Evolutionary conservation across 2,113 vertebrate species (phyloP), one percentile per base, ranked within the genome.

Genomic region (Zeus faber): DNA sequence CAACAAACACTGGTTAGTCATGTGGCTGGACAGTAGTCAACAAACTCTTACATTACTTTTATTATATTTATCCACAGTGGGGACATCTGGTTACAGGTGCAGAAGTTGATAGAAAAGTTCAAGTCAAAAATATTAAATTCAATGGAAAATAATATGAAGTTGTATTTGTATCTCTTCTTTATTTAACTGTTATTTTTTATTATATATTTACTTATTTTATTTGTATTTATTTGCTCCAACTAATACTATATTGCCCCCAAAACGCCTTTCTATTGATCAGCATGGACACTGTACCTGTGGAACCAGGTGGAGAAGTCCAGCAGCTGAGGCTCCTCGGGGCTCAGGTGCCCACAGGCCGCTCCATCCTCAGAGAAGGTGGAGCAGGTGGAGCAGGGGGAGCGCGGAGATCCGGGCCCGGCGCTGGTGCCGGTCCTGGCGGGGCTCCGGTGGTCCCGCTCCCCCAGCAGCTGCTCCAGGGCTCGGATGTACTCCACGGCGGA

Each of bases 401-500:
- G 91, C 20, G 95, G 94, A 0, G 91, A 93, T 59, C 89, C 87
- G 3, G 88, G 88, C 45, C 87, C 90, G 92, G 85, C 6, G 91
- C 86, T 76, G 91, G 88, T 0, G 90, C 88, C 33, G 33, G n/a
- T n/a, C 2, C 13, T 37, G 11, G 33, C 13, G 2, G 6, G 33
- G 13, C 33, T n/a, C 9, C 11, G n/a, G 5, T 37, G 8, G 63
- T 96, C 93, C 48, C 95, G 93, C 67, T 96, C 94, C 65, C 93
- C 92, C 40, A 98, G 84, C 22, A 96, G 92, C 39, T 90, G 85
- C 83, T 98, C 95, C 67, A 98, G 66, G 25, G 96, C 96, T n/a
- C 93, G 85, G 79, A 98, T 98, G 84, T 98, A 98, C 80, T 96
- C 92, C 70, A 94, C 95, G 10, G 96, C 95, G 0, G 96, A 98